Conservation (phyloP, 2,797 vertebrate species). For the Molossus molossus region DNA sequence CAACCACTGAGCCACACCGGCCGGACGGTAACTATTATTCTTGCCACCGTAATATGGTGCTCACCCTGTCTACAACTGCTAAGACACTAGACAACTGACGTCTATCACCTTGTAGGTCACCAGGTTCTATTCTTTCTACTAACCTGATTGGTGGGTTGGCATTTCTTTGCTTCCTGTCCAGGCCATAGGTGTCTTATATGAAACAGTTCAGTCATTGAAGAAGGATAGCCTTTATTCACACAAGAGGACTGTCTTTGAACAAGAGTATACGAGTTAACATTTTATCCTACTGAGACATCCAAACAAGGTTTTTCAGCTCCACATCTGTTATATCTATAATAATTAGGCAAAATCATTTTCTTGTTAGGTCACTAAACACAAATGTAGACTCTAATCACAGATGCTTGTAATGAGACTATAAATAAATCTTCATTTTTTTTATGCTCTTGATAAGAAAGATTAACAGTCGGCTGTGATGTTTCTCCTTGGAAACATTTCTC, state of each 20-base stretch:
- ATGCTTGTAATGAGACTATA: slow-evolving; percentile 20
- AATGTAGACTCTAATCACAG: not conserved
- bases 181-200: not conserved
- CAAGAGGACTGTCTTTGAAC: not conserved
- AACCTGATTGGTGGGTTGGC: not conserved
- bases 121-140: slow-evolving; percentile 5
- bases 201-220: not conserved
- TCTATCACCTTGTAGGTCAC: not conserved
- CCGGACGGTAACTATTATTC: not conserved
- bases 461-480: slow-evolving; percentile 15
- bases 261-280: not conserved
- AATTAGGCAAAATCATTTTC: slow-evolving; percentile 51
- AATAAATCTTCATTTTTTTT: slow-evolving; percentile 59
- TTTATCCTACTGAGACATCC: slow-evolving; percentile 6
- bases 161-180: not conserved
- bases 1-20: no score
- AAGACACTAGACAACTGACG: not conserved
- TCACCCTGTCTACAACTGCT: not conserved
- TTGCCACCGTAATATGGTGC: not conserved
- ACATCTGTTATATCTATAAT: not conserved
- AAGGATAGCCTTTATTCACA: not conserved
- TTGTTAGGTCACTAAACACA: not conserved
- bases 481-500: slow-evolving; percentile 69
- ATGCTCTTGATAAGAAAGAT: slow-evolving; percentile 37
- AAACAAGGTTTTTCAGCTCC: not conserved